Conservation (phyloP, 2,797 vertebrate genomes). For the Adrianichthys oophorus region DNA sequence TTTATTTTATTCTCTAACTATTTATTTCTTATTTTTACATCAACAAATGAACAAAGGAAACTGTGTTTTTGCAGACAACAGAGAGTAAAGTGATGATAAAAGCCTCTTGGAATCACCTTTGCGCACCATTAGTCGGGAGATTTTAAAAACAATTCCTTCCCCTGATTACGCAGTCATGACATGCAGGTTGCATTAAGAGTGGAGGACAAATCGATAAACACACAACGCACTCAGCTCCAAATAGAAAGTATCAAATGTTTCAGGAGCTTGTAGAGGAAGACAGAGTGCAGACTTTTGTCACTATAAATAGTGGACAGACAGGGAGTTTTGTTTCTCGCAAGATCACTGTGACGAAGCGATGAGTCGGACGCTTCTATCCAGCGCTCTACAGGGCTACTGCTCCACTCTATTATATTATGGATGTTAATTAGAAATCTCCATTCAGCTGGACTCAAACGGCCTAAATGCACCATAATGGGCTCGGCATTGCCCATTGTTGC, state of each 20-base stretch:
- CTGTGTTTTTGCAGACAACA: background rate
- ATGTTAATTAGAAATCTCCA: conserved; percentile 70
- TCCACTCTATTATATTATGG: conserved; percentile 61
- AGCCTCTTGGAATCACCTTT: background rate
- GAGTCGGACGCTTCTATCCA: conserved; percentile 40
- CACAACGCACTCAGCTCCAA: conserved; percentile 1
- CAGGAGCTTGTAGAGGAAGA: conserved; percentile 1
- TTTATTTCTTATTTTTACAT: too few species aligned
- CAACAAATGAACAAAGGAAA: too few species aligned
- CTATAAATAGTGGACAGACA: conserved; percentile 1
- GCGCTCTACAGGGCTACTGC: conserved; percentile 49
- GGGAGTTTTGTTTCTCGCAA: conserved; percentile 3
- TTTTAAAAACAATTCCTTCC: background rate
- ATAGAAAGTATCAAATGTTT: background rate
- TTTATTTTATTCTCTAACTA: too few species aligned
- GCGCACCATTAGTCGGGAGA: background rate
- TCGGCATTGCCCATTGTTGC: conserved; percentile 44
- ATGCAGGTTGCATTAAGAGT: background rate
- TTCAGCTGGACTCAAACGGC: conserved; percentile 56
- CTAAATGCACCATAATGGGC: conserved; percentile 51
- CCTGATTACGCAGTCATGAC: background rate
- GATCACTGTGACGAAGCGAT: conserved; percentile 31
- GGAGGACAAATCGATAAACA: background rate
- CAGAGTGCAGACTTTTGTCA: background rate
- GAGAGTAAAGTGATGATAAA: background rate